A percentile compares a stretch with the other conserved stretches of the same genome.
phyloP scores from a whole-genome alignment of 2,888 invertebrate species.

The Ephialtes manifestator region DNA sequence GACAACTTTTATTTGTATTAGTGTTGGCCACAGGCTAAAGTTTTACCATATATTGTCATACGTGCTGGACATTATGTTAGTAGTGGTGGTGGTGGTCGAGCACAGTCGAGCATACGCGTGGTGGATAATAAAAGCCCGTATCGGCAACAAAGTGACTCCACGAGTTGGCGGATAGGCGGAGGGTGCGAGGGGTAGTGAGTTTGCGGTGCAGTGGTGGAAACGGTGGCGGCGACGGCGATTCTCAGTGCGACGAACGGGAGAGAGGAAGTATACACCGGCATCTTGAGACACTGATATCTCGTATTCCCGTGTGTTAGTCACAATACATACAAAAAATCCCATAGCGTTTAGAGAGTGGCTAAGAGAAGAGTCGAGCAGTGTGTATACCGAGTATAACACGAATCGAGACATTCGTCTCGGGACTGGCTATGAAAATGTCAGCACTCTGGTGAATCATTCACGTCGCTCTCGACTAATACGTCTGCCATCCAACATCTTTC shows the following conservation, averaged over 20 bases:
- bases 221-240: neutral
- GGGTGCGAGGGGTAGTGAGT: neutral
- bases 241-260: constrained; percentile 15
- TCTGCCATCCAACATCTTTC: constrained; percentile 40
- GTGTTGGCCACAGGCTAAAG: neutral
- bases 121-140: constrained; percentile 48
- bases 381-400: constrained; percentile 13
- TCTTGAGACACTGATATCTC: neutral
- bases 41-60: neutral
- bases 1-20: constrained; percentile 21
- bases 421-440: constrained; percentile 78
- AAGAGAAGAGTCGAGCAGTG: neutral
- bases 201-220: constrained; percentile 9
- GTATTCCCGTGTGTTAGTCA: constrained; percentile 38
- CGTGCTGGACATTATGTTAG: neutral
- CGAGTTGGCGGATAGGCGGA: neutral
- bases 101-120: neutral
- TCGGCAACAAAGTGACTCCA: constrained; percentile 1
- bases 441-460: constrained; percentile 79
- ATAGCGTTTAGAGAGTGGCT: constrained; percentile 8
- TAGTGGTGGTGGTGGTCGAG: neutral
- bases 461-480: constrained; percentile 43
- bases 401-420: constrained; percentile 67
- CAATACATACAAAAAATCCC: constrained; percentile 23
- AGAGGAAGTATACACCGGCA: constrained; percentile 20